Base-by-base conservation (phyloP, 2,797 vertebrate genomes). In the Megalops cyprinoides region DNA sequence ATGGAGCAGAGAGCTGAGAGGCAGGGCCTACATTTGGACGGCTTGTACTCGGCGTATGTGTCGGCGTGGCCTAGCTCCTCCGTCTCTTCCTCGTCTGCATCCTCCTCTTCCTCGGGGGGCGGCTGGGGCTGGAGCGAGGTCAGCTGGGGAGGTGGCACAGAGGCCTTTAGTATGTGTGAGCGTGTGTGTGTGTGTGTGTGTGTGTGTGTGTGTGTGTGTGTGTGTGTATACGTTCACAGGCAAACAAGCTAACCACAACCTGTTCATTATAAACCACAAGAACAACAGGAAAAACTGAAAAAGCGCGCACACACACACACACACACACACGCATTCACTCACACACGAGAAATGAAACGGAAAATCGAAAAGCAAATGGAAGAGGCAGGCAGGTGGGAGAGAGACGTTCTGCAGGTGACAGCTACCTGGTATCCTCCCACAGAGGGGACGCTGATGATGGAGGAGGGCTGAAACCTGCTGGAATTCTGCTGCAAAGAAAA, bases 11-110 rank as follows among this genome's bases (percentile, higher is more conserved):
- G 42, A 73, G 82, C 12, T 73, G 20, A 79, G 51, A 46, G 23
- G 25, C 23, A 14, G 23, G 0, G 14, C 92, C 74, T 93, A 99
- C 98, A 99, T 92, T 99, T 99, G 12, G 97, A 97, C 1, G 98
- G 98, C 85, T 88, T 88, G 71, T 99, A 99, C 88, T 99, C 98
- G 0, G 98, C 97, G 0, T 99, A 99, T 44, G 97, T 99, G 90
- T 99, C 97, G 0, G 97, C 92, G 37, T 99, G 98, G 79, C 98
- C 98, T 82, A 99, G 79, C 88, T 99, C 98, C 80, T 98, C 98
- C 0, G 96, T 90, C 86, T 98, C 98, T 51, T 99, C 95, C 1
- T 95, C 96, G 28, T 98, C 97, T 0, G 95, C 97, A 10, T 97
- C 96, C 48, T 98, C 98, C 37, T 98, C 97, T 78, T 99, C 98